Conservation (phyloP, 1,140 invertebrate genomes). For the Berghia stephanieae region DNA sequence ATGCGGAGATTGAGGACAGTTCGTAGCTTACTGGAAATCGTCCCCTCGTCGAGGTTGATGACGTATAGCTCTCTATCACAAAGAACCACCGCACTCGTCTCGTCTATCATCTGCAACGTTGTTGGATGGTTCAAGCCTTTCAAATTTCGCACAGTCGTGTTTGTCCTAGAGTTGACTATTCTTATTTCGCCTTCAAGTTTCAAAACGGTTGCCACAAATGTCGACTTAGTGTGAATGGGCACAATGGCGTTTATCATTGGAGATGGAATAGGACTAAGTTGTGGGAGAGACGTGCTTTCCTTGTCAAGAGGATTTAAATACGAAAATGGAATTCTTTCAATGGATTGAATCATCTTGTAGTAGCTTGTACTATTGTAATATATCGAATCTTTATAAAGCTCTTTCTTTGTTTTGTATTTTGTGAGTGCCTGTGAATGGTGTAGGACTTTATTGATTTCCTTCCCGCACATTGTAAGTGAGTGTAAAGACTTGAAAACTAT, state of each 20-base stretch:
- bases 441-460: conserved; percentile 13
- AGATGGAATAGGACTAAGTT: conserved; percentile 75
- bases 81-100: conserved; percentile 79
- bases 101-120: conserved; percentile 69
- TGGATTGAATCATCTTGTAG: conserved; percentile 71
- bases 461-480: background rate
- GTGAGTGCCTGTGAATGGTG: background rate
- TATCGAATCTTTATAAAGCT: background rate
- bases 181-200: conserved; percentile 79
- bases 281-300: background rate
- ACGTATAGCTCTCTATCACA: conserved; percentile 82
- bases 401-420: background rate
- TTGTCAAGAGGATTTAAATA: conserved; percentile 1
- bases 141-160: conserved; percentile 75
- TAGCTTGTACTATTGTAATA: background rate
- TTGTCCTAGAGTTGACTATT: conserved; percentile 74
- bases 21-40: conserved; percentile 78
- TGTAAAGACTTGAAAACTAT: background rate
- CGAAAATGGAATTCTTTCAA: conserved; percentile 75
- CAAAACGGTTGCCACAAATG: conserved; percentile 77
- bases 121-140: conserved; percentile 71
- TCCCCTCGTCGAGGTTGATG: conserved; percentile 81
- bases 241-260: conserved; percentile 63
- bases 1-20: conserved; percentile 92
- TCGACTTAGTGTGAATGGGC: conserved; percentile 46